Evolutionary conservation across 2,113 vertebrate species (phyloP).

Genomic region (Sceloporus undulatus): DNA sequence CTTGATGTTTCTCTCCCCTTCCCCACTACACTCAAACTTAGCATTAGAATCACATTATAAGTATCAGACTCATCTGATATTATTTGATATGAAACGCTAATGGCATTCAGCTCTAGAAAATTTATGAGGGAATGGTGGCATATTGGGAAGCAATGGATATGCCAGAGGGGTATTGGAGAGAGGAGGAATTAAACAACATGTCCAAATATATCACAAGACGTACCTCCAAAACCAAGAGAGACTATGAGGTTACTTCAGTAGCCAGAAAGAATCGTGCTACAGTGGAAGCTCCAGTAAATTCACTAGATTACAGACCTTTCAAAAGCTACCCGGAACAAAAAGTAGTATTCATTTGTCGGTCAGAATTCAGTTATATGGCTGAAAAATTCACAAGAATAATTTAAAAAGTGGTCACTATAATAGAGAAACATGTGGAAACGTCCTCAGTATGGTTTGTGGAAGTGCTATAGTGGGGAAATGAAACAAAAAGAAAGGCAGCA

Average conservation of each 20-base stretch:
- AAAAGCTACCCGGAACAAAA: background rate
- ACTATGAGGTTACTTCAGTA: background rate
- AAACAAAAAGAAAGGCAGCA: background rate
- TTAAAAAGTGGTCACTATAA: background rate
- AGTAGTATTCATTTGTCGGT: background rate
- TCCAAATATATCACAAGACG: too few relatives aligned
- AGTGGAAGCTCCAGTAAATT: background rate
- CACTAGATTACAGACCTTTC: background rate
- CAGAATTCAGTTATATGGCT: background rate
- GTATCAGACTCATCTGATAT: background rate
- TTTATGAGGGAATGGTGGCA: background rate
- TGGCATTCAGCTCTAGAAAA: background rate
- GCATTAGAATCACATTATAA: background rate
- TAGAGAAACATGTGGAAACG: background rate
- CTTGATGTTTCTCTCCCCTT: background rate
- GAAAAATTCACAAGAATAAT: background rate
- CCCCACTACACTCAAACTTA: background rate
- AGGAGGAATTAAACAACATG: background rate
- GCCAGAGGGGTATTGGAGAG: background rate
- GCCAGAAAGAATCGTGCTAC: background rate
- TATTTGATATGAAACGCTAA: background rate
- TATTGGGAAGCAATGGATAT: background rate
- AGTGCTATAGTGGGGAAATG: constrained; percentile 17
- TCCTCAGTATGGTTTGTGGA: background rate
- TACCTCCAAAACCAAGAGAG: background rate